phyloP scores from a whole-genome alignment of 2,888 invertebrate genomes.

The Agrochola circellaris region DNA sequence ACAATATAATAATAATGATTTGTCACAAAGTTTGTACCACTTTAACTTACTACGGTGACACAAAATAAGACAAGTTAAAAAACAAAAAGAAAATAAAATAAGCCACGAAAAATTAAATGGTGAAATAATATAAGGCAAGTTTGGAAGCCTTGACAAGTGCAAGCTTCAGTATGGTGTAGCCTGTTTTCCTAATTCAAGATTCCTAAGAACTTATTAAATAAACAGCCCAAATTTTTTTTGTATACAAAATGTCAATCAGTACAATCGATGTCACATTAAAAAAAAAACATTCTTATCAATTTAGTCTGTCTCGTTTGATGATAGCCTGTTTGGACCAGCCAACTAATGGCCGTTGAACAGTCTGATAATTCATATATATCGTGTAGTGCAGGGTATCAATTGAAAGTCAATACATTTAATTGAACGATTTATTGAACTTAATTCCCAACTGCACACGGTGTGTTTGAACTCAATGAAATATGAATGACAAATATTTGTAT shows the following conservation, averaged over 20 bases:
- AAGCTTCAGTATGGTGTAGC: not conserved
- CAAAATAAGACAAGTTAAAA: no score
- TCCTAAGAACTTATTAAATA: no score
- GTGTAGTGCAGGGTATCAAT: conserved; percentile 17
- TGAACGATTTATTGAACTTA: conserved; percentile 29
- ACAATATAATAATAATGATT: not conserved
- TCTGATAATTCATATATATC: not conserved
- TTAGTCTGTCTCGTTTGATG: conserved; percentile 10
- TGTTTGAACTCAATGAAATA: conserved; percentile 10
- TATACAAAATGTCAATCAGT: not conserved
- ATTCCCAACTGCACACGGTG: not conserved
- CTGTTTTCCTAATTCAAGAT: not conserved
- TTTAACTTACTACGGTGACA: not conserved
- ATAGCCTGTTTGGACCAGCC: conserved; percentile 47
- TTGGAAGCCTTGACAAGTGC: not conserved
- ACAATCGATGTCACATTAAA: not conserved
- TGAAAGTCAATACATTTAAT: conserved; percentile 40
- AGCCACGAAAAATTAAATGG: no score
- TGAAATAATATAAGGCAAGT: not conserved
- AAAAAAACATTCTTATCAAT: conserved; percentile 34
- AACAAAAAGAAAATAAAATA: no score
- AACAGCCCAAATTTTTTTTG: no score
- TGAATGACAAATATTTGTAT: conserved; percentile 13
- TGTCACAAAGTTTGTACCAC: not conserved
- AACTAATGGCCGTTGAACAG: not conserved